A percentile compares a stretch with the other conserved stretches of the same genome.
phyloP scores from a whole-genome alignment of 2,113 vertebrate genomes.

The human region DNA sequence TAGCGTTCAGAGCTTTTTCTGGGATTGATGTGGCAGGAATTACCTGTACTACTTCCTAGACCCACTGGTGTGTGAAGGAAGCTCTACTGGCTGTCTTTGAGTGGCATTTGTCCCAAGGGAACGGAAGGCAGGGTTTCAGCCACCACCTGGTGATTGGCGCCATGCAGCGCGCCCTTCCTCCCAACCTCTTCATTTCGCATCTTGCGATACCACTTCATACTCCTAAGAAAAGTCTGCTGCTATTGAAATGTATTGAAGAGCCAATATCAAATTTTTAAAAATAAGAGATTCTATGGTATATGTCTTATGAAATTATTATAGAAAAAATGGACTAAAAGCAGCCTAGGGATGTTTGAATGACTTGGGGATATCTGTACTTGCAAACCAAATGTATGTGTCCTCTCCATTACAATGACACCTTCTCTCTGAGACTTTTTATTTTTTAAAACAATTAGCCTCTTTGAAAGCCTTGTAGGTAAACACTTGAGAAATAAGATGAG shows the following conservation, averaged over 20 bases:
- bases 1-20: background rate
- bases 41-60: rapidly evolving
- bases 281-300: background rate
- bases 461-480: background rate
- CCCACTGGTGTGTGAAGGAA: rapidly evolving
- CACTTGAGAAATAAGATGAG: background rate
- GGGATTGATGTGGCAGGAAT: background rate
- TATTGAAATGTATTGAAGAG: background rate
- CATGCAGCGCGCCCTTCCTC: background rate
- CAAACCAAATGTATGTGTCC: background rate
- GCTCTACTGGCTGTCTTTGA: background rate
- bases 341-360: background rate
- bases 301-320: background rate
- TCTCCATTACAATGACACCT: rapidly evolving
- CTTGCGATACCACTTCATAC: background rate
- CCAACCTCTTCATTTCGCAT: rapidly evolving
- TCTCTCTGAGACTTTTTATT: background rate
- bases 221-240: background rate
- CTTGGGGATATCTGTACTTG: background rate
- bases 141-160: rapidly evolving
- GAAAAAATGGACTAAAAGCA: background rate
- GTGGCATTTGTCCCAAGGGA: background rate
- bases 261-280: background rate
- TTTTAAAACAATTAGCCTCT: background rate
- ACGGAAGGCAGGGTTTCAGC: rapidly evolving